Conservation (phyloP, 2,888 invertebrate genomes). For the Melitaea athalia region DNA sequence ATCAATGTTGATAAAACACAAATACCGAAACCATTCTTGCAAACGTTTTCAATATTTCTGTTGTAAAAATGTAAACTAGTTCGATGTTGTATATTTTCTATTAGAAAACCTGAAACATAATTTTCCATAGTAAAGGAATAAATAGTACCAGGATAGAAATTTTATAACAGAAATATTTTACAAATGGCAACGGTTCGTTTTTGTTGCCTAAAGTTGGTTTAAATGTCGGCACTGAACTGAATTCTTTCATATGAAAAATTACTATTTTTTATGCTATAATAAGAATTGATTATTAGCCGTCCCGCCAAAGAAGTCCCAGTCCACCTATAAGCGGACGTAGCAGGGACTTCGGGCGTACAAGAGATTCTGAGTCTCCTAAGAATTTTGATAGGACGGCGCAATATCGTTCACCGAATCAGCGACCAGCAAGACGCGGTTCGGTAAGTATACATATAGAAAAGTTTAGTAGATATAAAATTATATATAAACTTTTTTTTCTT, state of each 20-base stretch:
- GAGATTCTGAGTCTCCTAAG: background rate
- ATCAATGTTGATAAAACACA: too few species aligned
- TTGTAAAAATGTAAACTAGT: too few species aligned
- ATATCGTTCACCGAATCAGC: constrained; percentile 10
- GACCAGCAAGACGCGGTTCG: constrained; percentile 24
- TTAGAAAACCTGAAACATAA: too few species aligned
- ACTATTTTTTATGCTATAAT: background rate
- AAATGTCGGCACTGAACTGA: background rate
- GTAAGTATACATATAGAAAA: constrained; percentile 19
- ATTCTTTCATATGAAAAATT: background rate
- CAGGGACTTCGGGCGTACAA: background rate
- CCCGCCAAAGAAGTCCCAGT: constrained; percentile 23
- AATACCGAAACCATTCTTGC: too few species aligned
- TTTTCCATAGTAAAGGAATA: too few species aligned
- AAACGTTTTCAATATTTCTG: too few species aligned
- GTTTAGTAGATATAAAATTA: background rate
- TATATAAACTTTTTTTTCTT: background rate
- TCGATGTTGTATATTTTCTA: too few species aligned
- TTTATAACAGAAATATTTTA: too few species aligned
- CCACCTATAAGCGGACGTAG: constrained; percentile 25
- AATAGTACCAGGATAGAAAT: too few species aligned
- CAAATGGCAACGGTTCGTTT: background rate
- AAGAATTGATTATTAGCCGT: constrained; percentile 9
- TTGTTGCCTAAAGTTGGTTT: background rate
- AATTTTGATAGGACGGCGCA: background rate